phyloP scores from a whole-genome alignment of 1,140 invertebrate genomes.

The Trichonephila inaurata region DNA sequence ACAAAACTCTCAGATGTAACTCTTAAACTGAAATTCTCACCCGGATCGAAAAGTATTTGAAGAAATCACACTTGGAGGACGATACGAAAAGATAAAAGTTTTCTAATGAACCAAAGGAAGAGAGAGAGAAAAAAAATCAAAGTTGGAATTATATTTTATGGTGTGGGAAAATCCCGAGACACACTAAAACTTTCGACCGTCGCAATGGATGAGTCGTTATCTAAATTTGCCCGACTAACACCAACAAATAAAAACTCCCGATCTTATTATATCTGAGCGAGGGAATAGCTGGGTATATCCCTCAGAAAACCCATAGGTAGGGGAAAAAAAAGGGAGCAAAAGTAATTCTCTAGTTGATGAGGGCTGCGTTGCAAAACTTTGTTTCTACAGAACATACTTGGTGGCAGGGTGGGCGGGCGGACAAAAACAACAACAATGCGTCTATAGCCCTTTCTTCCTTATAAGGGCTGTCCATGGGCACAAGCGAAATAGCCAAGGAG shows the following conservation, averaged over 20 bases:
- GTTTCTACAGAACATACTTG: conserved; percentile 21
- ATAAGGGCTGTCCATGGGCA: conserved; percentile 20
- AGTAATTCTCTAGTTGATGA: conserved; percentile 74
- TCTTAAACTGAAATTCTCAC: background rate
- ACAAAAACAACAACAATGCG: conserved; percentile 22
- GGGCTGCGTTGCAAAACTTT: conserved; percentile 56
- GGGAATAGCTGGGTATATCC: conserved; percentile 5
- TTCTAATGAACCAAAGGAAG: background rate
- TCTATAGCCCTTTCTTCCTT: conserved; percentile 12
- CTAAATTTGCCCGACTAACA: conserved; percentile 22
- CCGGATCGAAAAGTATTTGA: conserved; percentile 2
- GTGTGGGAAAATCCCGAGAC: conserved; percentile 33
- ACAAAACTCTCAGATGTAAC: no score
- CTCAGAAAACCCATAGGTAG: conserved; percentile 1
- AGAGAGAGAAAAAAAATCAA: background rate
- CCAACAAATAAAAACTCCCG: conserved; percentile 35
- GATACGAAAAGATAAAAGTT: background rate
- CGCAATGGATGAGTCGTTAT: conserved; percentile 35
- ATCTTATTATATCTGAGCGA: conserved; percentile 4
- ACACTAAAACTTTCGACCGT: conserved; percentile 25
- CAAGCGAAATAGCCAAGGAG: conserved; percentile 14
- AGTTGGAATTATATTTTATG: conserved; percentile 30
- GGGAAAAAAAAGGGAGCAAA: background rate
- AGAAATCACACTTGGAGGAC: background rate
- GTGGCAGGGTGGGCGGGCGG: background rate